Percentiles rank a stretch among this genome's conserved stretches.
These are phyloP conservation scores for Andrena fulva DNA, from an alignment of 2,888 invertebrate genomes.

Conservation along the genomic window DNA sequence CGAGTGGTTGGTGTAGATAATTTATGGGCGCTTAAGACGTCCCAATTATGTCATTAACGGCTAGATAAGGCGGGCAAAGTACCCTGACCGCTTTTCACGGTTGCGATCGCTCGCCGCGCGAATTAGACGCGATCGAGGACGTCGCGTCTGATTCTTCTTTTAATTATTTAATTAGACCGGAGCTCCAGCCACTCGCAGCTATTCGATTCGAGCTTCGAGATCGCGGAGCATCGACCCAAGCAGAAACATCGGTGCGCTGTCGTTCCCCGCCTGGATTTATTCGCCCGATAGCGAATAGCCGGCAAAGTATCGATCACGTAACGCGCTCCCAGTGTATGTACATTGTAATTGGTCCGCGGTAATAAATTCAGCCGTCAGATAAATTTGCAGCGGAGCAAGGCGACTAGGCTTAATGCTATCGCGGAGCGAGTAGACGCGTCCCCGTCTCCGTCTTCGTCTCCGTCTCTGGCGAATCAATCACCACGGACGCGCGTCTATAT, in stretches of 20 bases:
- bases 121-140: conserved; percentile 13
- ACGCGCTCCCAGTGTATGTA: conserved; percentile 31
- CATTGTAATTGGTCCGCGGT: conserved; percentile 59
- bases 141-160: conserved; percentile 7
- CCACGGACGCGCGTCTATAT: conserved; percentile 29
- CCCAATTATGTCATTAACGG: conserved; percentile 68
- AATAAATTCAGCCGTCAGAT: conserved; percentile 57
- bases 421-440: conserved; percentile 33
- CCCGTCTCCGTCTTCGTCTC: conserved; percentile 11
- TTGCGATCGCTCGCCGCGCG: background rate
- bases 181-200: background rate
- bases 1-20: conserved; percentile 62
- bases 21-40: conserved; percentile 70
- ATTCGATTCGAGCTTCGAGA: background rate
- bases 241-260: conserved; percentile 23
- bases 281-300: conserved; percentile 48
- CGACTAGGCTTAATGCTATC: conserved; percentile 43
- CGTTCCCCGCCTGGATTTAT: conserved; percentile 47
- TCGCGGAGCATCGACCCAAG: conserved; percentile 16
- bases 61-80: conserved; percentile 53
- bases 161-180: conserved; percentile 61
- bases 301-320: conserved; percentile 52
- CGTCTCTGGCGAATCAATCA: conserved; percentile 28
- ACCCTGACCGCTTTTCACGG: conserved; percentile 61
- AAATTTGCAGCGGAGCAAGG: conserved; percentile 32